Percentiles rank a stretch among this genome's conserved stretches.
Conservation (phyloP, 2,888 invertebrate species). For the Acronicta leporina region DNA sequence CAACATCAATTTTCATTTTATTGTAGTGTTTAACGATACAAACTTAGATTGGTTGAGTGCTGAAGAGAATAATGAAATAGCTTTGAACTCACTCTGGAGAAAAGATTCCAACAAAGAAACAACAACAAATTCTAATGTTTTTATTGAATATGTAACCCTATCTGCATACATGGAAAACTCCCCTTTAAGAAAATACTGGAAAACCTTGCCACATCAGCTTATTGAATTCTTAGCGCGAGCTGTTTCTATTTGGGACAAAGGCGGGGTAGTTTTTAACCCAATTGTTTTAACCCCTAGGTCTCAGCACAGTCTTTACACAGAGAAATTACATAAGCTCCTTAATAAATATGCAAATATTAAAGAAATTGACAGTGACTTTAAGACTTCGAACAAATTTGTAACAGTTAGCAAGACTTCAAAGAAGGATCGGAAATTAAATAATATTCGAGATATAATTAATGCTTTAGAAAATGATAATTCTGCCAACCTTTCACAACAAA, state of each 20-base stretch:
- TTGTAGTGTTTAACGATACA: slow-evolving; percentile 75
- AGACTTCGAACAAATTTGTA: slow-evolving; percentile 26
- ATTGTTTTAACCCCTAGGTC: slow-evolving; percentile 70
- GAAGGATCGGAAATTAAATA: slow-evolving; percentile 70
- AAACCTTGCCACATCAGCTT: slow-evolving; percentile 68
- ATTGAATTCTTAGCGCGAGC: slow-evolving; percentile 75
- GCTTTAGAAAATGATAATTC: slow-evolving; percentile 66
- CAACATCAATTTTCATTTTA: slow-evolving; percentile 71
- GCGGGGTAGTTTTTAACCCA: slow-evolving; percentile 80
- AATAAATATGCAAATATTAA: slow-evolving; percentile 58
- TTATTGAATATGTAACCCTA: slow-evolving; percentile 68
- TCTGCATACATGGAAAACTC: slow-evolving; percentile 74
- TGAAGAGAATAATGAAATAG: slow-evolving; percentile 75
- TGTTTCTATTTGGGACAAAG: slow-evolving; percentile 81
- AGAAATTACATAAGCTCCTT: slow-evolving; percentile 71
- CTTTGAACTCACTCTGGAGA: slow-evolving; percentile 73
- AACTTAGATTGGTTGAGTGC: slow-evolving; percentile 59
- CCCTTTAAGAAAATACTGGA: slow-evolving; percentile 75
- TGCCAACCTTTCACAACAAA: slow-evolving; percentile 57
- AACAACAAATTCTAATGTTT: slow-evolving; percentile 57
- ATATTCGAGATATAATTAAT: slow-evolving; percentile 82
- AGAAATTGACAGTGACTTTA: slow-evolving; percentile 32
- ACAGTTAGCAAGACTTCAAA: slow-evolving; percentile 37
- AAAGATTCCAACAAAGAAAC: slow-evolving; percentile 51
- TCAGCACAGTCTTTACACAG: slow-evolving; percentile 66